A percentile compares a stretch with the other conserved stretches of the same genome.
Conservation (phyloP, 2,797 vertebrate genomes). For the Enteromius afrohamiltoni region DNA sequence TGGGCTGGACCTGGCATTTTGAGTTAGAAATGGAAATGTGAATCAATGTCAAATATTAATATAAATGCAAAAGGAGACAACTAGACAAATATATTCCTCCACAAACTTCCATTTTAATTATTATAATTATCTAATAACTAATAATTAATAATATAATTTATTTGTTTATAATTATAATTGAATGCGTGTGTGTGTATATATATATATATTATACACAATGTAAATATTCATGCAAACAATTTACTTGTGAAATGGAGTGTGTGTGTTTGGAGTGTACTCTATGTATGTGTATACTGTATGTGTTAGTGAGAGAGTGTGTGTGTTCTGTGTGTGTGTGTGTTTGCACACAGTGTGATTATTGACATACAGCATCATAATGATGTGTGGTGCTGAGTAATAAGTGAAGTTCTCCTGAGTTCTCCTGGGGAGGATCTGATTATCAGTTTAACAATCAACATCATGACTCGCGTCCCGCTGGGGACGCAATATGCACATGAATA, state of each 20-base stretch:
- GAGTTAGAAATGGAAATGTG: constrained; percentile 22
- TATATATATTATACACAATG: no score
- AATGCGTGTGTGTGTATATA: no score
- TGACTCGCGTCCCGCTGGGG: constrained; percentile 15
- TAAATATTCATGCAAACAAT: no score
- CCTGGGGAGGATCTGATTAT: constrained; percentile 50
- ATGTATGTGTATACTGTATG: neutral
- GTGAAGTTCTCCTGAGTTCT: constrained; percentile 27
- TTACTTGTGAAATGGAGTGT: no score
- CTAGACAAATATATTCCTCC: no score
- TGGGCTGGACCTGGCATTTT: neutral
- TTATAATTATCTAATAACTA: no score
- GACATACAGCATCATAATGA: constrained; percentile 38
- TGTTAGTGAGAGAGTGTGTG: neutral
- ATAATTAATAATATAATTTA: no score
- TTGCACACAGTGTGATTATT: constrained; percentile 17
- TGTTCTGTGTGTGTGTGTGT: constrained; percentile 19
- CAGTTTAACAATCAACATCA: constrained; percentile 49
- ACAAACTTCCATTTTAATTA: neutral
- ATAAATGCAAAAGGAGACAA: constrained; percentile 38
- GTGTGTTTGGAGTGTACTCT: no score
- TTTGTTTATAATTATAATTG: no score
- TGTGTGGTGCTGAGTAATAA: constrained; percentile 26
- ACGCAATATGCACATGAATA: constrained; percentile 48
- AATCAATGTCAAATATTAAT: neutral